These are phyloP conservation scores for Apistogramma diplotaenia DNA, from an alignment of 2,113 vertebrate species.

Conservation along the genomic window DNA sequence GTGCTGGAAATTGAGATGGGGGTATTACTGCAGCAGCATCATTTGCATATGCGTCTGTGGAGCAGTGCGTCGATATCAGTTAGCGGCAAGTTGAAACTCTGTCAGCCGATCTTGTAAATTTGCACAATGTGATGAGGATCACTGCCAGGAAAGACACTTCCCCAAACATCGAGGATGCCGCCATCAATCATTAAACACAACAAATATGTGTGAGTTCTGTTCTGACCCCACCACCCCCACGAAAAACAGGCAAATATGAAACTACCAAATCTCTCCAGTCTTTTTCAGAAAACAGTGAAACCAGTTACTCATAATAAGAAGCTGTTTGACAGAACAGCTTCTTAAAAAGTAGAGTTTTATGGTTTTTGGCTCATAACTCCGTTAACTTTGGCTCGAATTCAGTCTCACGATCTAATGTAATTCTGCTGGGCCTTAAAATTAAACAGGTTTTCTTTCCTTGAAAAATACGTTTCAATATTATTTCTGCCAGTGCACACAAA, in stretches of 20 bases:
- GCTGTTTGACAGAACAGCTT: background rate
- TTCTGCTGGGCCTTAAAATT: background rate
- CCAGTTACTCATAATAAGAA: background rate
- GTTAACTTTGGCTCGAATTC: background rate
- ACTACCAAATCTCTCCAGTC: background rate
- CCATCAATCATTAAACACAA: background rate
- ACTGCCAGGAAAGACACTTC: accelerated
- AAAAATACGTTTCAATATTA: background rate
- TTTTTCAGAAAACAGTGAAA: background rate
- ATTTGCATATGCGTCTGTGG: background rate
- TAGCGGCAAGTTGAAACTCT: background rate
- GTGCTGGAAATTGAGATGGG: background rate
- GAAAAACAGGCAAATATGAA: accelerated
- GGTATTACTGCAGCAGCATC: background rate
- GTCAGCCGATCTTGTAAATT: background rate
- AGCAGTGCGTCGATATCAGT: background rate
- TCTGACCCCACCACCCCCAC: background rate
- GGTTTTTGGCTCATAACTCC: background rate
- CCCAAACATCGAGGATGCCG: background rate
- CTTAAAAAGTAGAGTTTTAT: background rate
- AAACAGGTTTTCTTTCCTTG: background rate
- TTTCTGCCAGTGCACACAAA: background rate
- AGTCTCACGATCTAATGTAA: background rate
- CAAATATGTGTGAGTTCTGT: accelerated
- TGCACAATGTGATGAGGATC: background rate